Conservation (phyloP, 2,797 vertebrate species). For the Lagorchestes hirsutus region DNA sequence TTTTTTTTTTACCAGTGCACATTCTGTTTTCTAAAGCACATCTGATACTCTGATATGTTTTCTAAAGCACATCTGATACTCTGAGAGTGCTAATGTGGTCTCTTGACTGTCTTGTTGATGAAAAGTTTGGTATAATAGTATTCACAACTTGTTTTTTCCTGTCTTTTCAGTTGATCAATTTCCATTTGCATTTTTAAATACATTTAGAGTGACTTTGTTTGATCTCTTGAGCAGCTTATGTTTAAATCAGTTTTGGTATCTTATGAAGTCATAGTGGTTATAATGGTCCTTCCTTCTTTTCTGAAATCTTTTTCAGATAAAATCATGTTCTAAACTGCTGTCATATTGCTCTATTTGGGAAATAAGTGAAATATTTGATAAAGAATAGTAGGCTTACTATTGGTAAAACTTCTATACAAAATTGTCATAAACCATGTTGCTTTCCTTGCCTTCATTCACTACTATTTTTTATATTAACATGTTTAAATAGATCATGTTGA, state of each 20-base stretch:
- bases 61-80: not conserved
- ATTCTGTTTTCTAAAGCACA: not conserved
- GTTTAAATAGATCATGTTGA: not conserved
- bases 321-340: not conserved
- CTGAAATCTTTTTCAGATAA: not conserved
- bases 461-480: not conserved
- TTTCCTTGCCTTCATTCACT: not conserved
- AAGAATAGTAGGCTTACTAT: not conserved
- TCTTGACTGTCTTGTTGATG: not conserved
- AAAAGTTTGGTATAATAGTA: not conserved
- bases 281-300: not conserved
- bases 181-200: not conserved
- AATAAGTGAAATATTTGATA: not conserved
- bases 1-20: not conserved
- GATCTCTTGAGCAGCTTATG: not conserved
- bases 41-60: not conserved
- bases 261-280: not conserved
- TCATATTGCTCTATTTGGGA: not conserved
- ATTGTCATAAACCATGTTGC: not conserved
- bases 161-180: not conserved
- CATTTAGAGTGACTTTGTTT: not conserved
- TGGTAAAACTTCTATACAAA: not conserved
- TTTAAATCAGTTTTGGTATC: not conserved
- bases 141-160: not conserved
- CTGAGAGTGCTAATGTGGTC: not conserved